A percentile compares a stretch with the other conserved stretches of the same genome.
Evolutionary conservation across 2,888 invertebrate genomes (phyloP).

Genomic region (Aphidoletes aphidimyza): DNA sequence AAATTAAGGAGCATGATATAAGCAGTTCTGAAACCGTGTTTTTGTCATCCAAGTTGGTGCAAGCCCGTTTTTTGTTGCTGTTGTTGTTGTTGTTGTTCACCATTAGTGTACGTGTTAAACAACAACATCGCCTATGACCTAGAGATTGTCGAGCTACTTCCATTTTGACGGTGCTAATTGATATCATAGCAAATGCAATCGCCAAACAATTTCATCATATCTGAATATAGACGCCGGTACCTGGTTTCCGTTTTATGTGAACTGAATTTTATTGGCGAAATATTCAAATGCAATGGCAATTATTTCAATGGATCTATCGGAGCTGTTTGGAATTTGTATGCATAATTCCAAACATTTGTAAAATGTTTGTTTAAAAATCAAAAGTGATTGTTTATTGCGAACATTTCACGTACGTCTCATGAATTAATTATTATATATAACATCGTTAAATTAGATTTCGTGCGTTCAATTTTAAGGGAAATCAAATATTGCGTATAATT

Average conservation of each 20-base stretch:
- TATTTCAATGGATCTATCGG: background rate
- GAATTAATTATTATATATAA: constrained; percentile 2
- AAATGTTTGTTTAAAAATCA: background rate
- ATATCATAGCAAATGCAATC: too few relatives aligned
- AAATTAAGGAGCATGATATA: too few relatives aligned
- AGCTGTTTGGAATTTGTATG: too few relatives aligned
- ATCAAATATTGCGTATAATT: background rate
- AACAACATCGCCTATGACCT: background rate
- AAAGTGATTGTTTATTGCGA: background rate
- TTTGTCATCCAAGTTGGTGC: background rate
- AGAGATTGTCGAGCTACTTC: too few relatives aligned
- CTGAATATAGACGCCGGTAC: background rate
- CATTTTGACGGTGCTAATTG: too few relatives aligned
- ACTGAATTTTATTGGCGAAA: background rate
- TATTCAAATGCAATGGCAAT: background rate
- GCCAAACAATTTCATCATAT: background rate
- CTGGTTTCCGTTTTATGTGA: background rate
- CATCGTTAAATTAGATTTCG: background rate
- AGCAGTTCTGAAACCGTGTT: too few relatives aligned
- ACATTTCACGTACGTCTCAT: background rate
- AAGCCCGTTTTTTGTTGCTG: background rate
- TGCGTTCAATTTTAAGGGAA: constrained; percentile 18
- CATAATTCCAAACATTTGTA: too few relatives aligned
- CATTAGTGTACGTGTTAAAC: constrained; percentile 19
- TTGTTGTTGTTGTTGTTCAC: too few relatives aligned